Evolutionary conservation across 2,888 invertebrate genomes (phyloP).

Genomic region (Ecdyonurus torrentis): DNA sequence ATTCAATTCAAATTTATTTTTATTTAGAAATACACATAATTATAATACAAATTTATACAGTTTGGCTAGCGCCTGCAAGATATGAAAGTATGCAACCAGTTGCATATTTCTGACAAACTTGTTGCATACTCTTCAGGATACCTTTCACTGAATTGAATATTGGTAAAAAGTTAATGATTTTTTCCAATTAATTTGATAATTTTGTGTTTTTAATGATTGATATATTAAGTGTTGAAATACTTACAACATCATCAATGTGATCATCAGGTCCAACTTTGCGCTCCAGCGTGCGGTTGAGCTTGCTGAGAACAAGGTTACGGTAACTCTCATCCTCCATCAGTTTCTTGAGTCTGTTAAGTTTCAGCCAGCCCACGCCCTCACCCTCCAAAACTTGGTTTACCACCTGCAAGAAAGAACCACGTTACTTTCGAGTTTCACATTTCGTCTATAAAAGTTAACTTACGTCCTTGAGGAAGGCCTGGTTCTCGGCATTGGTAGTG

Average conservation of each 20-base stretch:
- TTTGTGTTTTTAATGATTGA: not conserved
- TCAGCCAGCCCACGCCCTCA: constrained; percentile 93
- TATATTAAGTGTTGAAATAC: constrained; percentile 21
- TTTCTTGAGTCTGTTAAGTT: constrained; percentile 78
- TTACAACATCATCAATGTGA: constrained; percentile 93
- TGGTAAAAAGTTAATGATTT: too few species aligned
- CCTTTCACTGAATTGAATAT: not conserved
- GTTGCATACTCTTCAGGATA: not conserved
- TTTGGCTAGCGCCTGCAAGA: not conserved
- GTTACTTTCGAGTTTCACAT: constrained; percentile 3
- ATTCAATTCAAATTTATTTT: too few species aligned
- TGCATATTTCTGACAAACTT: not conserved
- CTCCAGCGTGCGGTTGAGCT: constrained; percentile 85
- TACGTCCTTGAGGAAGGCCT: constrained; percentile 82
- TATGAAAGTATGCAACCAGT: not conserved
- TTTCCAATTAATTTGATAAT: not conserved
- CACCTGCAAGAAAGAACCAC: constrained; percentile 31
- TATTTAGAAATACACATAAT: not conserved
- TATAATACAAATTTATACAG: not conserved
- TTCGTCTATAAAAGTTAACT: constrained; percentile 20
- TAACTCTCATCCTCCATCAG: constrained; percentile 99
- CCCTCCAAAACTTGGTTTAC: constrained; percentile 72
- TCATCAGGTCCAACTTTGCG: constrained; percentile 88
- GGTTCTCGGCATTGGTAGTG: constrained; percentile 75
- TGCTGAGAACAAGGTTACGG: constrained; percentile 85